Evolutionary conservation across 2,888 invertebrate genomes (phyloP), one percentile per base, ranked within the genome.

Genomic region (Diarsia mendica): DNA sequence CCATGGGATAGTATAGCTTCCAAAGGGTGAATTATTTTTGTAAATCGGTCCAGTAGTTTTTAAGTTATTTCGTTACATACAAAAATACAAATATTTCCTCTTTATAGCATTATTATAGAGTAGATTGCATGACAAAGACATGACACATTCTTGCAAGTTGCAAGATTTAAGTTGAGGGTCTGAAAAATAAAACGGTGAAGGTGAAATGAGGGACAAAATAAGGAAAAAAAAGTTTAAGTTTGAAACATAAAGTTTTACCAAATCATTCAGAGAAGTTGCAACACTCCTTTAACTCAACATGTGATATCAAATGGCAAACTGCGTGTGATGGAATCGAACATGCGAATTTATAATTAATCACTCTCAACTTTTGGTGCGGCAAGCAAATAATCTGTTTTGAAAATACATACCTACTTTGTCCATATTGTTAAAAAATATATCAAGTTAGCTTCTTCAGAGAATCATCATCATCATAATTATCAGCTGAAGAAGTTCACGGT

Each of bases 211-310:
- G 39, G 63, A 39, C 64, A 39, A 18, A 39, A 39, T 63, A 76
- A 82, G 77, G 82, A 80, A 77, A 39, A 39, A 39, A 39, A 39
- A 39, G 8, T 39, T 39, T 3, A 39, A 39, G 5, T 39, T 39
- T 39, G 5, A 39, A 39, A 39, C 39, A 39, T 39, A 39, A 74
- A 61, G 3, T n/a, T 69, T 81, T 81, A 63, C 28, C 20, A 58
- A 53, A 77, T 60, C 3, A 82, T 77, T 80, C 67, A 49, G 58
- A 77, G 67, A 67, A 58, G 33, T 80, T 82, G 23, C 67, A 76
- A 77, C 82, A 70, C 20, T 33, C 18, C 3, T 65, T 53, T 8
- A 60, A 58, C 39, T 60, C 11, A 33, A 55, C 23, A 48, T 49
- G 53, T 67, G 65, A 18, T 74, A 48, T 67, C 48, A 68, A 81